Conservation (phyloP, 1,140 invertebrate genomes). For the Drosophila baimaii region DNA sequence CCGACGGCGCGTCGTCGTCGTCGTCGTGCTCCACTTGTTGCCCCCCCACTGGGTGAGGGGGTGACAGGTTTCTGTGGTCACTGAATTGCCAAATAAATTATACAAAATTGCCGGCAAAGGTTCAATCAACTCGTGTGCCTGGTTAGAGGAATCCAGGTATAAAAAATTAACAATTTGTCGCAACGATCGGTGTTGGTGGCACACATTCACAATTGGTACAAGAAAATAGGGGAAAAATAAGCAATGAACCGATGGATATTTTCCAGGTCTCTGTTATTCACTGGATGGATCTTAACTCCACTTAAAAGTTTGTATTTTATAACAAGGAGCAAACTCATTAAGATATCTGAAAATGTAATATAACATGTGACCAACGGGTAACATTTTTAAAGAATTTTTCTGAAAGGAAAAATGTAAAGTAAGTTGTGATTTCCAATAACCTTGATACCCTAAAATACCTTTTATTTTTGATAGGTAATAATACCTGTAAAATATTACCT, state of each 20-base stretch:
- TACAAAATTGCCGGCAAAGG: constrained; percentile 54
- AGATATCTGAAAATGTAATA: no score
- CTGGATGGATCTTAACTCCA: no score
- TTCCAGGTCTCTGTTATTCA: background rate
- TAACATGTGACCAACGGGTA: no score
- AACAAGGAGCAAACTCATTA: no score
- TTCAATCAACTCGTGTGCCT: constrained; percentile 33
- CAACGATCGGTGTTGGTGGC: background rate
- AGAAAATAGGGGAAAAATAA: constrained; percentile 1
- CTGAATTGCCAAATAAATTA: constrained; percentile 76
- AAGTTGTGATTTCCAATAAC: no score
- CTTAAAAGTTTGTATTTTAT: no score
- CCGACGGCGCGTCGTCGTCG: background rate
- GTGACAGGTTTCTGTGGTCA: constrained; percentile 59
- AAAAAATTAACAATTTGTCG: background rate
- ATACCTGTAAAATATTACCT: no score
- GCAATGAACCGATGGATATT: background rate
- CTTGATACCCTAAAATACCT: no score
- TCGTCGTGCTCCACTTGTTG: constrained; percentile 14
- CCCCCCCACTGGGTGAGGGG: constrained; percentile 41
- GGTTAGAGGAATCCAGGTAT: background rate
- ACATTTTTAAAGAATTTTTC: no score
- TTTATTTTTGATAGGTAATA: no score
- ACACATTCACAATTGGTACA: background rate
- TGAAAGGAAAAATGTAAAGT: no score